phyloP scores from a whole-genome alignment of 2,113 vertebrate species.

The Melanostigma gelatinosum region DNA sequence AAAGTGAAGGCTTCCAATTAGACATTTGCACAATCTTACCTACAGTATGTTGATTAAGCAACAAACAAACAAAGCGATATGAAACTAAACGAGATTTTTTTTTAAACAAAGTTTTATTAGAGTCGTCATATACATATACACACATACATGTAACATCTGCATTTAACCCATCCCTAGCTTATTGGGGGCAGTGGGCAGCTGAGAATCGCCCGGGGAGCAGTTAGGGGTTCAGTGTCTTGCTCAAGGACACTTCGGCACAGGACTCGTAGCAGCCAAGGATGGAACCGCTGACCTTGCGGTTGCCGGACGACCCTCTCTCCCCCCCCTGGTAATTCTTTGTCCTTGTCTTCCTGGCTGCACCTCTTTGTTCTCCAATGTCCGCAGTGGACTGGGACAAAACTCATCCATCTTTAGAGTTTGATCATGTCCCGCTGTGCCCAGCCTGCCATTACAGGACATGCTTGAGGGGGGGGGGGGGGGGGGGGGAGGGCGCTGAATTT shows the following conservation, averaged over 20 bases:
- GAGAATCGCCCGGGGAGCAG: no score
- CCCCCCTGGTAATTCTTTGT: constrained; percentile 2
- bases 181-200: no score
- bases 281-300: no score
- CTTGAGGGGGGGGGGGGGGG: not conserved
- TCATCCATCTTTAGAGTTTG: constrained; percentile 55
- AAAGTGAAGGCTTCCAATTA: not conserved
- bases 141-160: no score
- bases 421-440: constrained; percentile 37
- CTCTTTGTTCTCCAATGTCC: constrained; percentile 1
- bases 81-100: no score
- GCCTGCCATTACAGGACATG: constrained; percentile 17
- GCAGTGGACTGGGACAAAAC: constrained; percentile 21
- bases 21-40: not conserved
- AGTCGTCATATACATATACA: no score
- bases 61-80: not conserved
- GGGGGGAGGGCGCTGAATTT: not conserved
- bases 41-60: not conserved
- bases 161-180: no score
- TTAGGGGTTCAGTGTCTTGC: no score
- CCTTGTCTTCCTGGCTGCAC: not conserved
- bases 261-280: no score
- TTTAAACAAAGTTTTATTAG: no score
- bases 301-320: no score
- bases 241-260: no score